phyloP scores from a whole-genome alignment of 2,888 invertebrate species.

The Gisinianus flammeolus region DNA sequence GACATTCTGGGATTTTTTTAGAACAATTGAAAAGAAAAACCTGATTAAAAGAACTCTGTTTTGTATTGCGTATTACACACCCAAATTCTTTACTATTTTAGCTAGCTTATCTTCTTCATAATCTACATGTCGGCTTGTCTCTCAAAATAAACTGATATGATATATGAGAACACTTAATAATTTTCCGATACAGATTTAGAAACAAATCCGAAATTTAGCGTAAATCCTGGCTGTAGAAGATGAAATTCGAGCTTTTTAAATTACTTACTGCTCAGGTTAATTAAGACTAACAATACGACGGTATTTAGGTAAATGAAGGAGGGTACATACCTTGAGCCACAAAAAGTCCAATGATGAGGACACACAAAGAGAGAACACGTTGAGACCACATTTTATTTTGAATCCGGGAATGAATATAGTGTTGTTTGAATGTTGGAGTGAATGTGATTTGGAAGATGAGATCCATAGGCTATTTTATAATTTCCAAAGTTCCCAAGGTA shows the following conservation, averaged over 20 bases:
- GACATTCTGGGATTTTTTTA: neutral
- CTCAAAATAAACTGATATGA: too few species aligned
- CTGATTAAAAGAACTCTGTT: neutral
- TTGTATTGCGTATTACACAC: too few species aligned
- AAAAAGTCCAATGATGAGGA: conserved; percentile 17
- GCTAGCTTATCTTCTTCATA: too few species aligned
- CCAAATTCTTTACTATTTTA: too few species aligned
- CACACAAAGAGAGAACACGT: neutral
- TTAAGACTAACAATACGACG: too few species aligned
- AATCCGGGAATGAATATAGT: conserved; percentile 18
- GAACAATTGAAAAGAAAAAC: neutral
- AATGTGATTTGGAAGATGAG: conserved; percentile 38
- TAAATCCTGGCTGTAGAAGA: too few species aligned
- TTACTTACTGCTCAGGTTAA: too few species aligned
- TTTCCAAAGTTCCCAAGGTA: conserved; percentile 30
- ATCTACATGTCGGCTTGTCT: too few species aligned
- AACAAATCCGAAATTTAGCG: too few species aligned
- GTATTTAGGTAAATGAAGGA: neutral
- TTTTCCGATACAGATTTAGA: too few species aligned
- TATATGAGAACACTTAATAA: too few species aligned
- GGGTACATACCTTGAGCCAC: conserved; percentile 21
- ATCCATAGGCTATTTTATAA: conserved; percentile 42
- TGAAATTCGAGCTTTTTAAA: too few species aligned
- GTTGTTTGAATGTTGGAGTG: neutral
- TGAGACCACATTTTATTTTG: conserved; percentile 31